Conservation (phyloP, 1,140 invertebrate genomes). For the Anadara kagoshimensis region DNA sequence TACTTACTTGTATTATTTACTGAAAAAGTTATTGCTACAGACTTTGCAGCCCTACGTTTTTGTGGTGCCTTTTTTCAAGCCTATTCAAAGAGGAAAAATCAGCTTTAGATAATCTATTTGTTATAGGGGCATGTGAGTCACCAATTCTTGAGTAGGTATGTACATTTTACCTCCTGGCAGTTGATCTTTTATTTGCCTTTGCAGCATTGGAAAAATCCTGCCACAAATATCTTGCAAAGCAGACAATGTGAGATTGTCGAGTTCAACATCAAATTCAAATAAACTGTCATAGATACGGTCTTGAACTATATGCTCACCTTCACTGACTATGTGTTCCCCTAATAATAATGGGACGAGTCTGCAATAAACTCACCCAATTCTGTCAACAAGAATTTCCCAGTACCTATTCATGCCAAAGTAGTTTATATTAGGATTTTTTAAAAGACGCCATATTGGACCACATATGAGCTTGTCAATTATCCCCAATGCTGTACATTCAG, state of each 20-base stretch:
- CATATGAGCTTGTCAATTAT: slow-evolving; percentile 1
- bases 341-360: background rate
- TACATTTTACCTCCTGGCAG: background rate
- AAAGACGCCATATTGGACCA: background rate
- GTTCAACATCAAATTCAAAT: background rate
- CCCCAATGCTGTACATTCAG: background rate
- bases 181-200: background rate
- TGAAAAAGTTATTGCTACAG: background rate
- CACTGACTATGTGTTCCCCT: background rate
- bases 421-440: background rate
- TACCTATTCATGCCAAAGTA: background rate
- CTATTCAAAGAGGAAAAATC: slow-evolving; percentile 8
- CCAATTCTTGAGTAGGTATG: background rate
- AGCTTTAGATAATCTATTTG: slow-evolving; percentile 11
- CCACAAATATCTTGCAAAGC: background rate
- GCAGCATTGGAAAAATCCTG: background rate
- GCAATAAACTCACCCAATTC: background rate
- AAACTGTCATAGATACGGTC: background rate
- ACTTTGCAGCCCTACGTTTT: background rate
- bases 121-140: background rate
- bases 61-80: background rate
- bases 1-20: background rate
- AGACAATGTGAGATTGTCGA: background rate
- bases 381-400: background rate
- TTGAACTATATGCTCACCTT: background rate